These are phyloP conservation scores for Lamproptera curius DNA, from an alignment of 2,888 invertebrate species.

Conservation along the genomic window DNA sequence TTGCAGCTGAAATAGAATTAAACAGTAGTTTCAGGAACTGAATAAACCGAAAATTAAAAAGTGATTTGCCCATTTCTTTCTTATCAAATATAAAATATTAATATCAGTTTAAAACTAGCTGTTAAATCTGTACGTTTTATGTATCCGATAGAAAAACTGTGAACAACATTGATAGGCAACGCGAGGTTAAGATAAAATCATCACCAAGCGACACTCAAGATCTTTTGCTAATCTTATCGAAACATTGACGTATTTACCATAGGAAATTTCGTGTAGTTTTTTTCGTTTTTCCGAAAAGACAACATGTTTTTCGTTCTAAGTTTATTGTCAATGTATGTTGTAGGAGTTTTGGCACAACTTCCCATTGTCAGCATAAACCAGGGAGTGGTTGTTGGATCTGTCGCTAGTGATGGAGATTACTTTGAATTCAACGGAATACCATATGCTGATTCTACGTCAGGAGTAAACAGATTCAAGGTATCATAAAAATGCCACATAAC, in stretches of 20 bases:
- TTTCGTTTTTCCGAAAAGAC: slow-evolving; percentile 16
- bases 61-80: no score
- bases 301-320: slow-evolving; percentile 40
- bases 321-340: slow-evolving; percentile 29
- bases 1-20: no score
- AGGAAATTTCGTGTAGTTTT: slow-evolving; percentile 4
- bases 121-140: no score
- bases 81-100: no score
- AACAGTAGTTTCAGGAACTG: no score
- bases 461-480: slow-evolving; percentile 61
- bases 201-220: slow-evolving; percentile 4
- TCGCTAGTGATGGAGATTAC: slow-evolving; percentile 39
- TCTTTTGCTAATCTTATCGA: slow-evolving; percentile 12
- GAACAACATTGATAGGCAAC: neutral
- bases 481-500: no score
- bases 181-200: slow-evolving; percentile 3
- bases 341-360: slow-evolving; percentile 21
- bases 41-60: no score
- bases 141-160: no score
- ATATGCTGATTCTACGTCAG: slow-evolving; percentile 60
- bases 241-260: neutral
- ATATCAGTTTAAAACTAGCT: no score
- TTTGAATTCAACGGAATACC: slow-evolving; percentile 61
- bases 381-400: slow-evolving; percentile 50
- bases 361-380: slow-evolving; percentile 45